Percentiles rank a stretch among this genome's conserved stretches.
phyloP scores from a whole-genome alignment of 2,113 vertebrate species.

The Zapus hudsonius region DNA sequence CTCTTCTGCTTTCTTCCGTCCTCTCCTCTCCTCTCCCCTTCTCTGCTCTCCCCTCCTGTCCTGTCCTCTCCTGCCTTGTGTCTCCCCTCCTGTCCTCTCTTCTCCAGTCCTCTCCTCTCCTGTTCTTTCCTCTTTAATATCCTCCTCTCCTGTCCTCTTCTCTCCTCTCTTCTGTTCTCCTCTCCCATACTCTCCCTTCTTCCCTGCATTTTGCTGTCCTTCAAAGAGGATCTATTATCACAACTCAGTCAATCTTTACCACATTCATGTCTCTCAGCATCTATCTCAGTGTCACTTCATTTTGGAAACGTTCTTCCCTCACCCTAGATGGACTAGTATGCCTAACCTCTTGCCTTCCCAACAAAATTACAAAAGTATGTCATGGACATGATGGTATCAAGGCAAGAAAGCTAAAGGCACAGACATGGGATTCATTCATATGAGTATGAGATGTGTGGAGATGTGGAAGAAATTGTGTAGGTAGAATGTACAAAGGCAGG shows the following conservation, averaged over 20 bases:
- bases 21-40: no score
- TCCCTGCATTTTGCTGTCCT: background rate
- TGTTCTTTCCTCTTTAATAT: no score
- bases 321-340: background rate
- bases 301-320: conserved; percentile 10
- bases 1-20: background rate
- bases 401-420: background rate
- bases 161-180: background rate
- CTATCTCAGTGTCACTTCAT: background rate
- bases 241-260: background rate
- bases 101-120: no score
- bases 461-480: background rate
- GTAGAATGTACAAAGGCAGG: background rate
- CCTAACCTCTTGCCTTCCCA: background rate
- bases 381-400: background rate
- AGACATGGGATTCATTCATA: background rate
- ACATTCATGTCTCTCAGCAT: background rate
- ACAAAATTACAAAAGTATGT: background rate
- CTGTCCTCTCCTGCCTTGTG: background rate
- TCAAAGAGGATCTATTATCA: background rate
- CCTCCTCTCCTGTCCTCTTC: no score
- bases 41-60: no score
- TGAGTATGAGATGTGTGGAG: background rate
- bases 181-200: no score
- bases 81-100: background rate